Conservation (phyloP, 1,140 invertebrate species). For the Brachionus manjavacas region DNA sequence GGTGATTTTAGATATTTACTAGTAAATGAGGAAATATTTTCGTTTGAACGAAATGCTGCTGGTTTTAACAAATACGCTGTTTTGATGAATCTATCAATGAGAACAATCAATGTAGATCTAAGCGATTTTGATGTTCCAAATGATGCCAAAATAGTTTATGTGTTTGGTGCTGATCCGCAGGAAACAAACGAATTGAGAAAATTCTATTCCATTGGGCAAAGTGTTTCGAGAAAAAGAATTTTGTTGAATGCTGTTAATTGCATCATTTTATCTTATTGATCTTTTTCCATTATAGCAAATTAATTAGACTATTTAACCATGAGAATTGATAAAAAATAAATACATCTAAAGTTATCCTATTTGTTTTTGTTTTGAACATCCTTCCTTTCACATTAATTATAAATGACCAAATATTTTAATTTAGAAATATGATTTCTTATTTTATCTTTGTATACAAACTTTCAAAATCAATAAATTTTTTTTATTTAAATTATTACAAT, state of each 20-base stretch:
- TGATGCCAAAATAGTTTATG: neutral
- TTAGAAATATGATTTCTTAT: too few relatives aligned
- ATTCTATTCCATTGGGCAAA: neutral
- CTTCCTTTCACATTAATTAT: too few relatives aligned
- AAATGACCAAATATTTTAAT: too few relatives aligned
- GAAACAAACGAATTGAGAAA: constrained; percentile 19
- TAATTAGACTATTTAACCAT: too few relatives aligned
- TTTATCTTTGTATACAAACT: too few relatives aligned
- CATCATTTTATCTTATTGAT: constrained; percentile 14
- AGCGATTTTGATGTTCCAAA: neutral
- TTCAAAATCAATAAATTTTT: too few relatives aligned
- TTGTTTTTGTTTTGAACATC: too few relatives aligned
- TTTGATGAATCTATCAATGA: neutral
- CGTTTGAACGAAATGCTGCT: constrained; percentile 41
- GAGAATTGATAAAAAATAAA: too few relatives aligned
- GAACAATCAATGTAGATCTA: neutral
- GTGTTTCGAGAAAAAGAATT: neutral
- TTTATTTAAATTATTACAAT: too few relatives aligned
- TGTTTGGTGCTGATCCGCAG: constrained; percentile 4
- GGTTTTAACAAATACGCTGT: neutral
- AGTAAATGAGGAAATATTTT: constrained; percentile 48
- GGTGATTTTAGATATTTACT: constrained; percentile 48
- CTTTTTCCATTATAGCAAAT: too few relatives aligned
- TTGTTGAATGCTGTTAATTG: neutral
- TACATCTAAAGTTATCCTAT: too few relatives aligned